phyloP scores from a whole-genome alignment of 2,888 invertebrate genomes.

The Agrilus biguttatus region DNA sequence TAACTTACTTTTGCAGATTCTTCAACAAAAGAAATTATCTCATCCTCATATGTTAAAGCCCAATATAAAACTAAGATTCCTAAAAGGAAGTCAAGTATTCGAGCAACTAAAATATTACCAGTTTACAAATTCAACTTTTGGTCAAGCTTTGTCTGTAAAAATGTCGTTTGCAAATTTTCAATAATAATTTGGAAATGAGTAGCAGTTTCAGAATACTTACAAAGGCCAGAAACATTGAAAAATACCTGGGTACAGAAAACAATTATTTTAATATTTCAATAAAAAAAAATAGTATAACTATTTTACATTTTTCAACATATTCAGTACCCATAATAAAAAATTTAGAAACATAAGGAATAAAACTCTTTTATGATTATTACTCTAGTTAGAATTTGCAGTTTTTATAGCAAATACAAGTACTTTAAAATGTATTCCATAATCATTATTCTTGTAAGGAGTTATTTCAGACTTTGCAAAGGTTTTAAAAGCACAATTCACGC shows the following conservation, averaged over 20 bases:
- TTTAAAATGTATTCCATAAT: slow-evolving; percentile 22
- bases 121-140: slow-evolving; percentile 36
- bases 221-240: slow-evolving; percentile 20
- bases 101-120: slow-evolving; percentile 44
- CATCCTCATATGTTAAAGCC: slow-evolving; percentile 30
- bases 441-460: slow-evolving; percentile 11
- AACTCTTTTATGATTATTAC: not conserved
- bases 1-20: slow-evolving; percentile 15
- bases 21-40: slow-evolving; percentile 27
- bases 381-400: not conserved
- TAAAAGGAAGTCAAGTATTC: slow-evolving; percentile 40
- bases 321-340: not conserved
- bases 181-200: slow-evolving; percentile 32
- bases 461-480: slow-evolving; percentile 19
- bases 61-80: slow-evolving; percentile 41
- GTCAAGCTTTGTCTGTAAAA: slow-evolving; percentile 25
- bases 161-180: slow-evolving; percentile 31
- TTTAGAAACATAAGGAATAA: not conserved
- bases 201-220: slow-evolving; percentile 31
- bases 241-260: slow-evolving; percentile 21
- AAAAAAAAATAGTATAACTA: not conserved
- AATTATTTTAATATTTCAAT: slow-evolving; percentile 10
- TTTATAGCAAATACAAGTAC: slow-evolving; percentile 10
- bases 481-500: slow-evolving; percentile 19
- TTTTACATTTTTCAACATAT: slow-evolving; percentile 1